Conservation (phyloP, 2,888 invertebrate species). For the Perdita meconis region DNA sequence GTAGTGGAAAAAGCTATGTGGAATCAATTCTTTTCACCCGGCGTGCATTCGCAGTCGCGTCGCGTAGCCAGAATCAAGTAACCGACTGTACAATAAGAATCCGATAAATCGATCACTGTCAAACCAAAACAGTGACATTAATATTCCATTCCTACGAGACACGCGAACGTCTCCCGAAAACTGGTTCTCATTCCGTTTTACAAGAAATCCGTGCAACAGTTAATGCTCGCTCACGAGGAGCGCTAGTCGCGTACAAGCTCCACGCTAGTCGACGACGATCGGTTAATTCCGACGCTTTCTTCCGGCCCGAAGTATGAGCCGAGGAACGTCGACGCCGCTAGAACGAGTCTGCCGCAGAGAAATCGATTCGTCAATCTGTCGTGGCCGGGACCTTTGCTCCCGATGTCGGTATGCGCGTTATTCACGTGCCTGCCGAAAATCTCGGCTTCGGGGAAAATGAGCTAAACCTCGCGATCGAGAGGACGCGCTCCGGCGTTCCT, state of each 20-base stretch:
- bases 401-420: conserved; percentile 41
- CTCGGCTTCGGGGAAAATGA: neutral
- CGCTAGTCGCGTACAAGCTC: too few species aligned
- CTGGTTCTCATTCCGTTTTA: too few species aligned
- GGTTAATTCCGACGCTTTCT: neutral
- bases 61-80: too few species aligned
- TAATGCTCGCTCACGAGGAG: too few species aligned
- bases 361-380: conserved; percentile 70
- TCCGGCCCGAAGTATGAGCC: neutral
- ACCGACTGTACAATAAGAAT: too few species aligned
- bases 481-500: neutral
- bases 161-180: too few species aligned
- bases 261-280: too few species aligned
- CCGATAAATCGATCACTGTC: too few species aligned
- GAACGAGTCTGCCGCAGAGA: conserved; percentile 48
- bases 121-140: too few species aligned
- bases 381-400: conserved; percentile 59
- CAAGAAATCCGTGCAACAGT: too few species aligned
- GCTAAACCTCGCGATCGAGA: neutral
- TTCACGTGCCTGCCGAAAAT: conserved; percentile 59
- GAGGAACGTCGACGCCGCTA: conserved; percentile 7
- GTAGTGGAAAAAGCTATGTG: too few species aligned
- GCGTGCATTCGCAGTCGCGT: neutral
- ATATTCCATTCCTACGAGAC: too few species aligned
- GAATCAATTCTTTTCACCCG: neutral